Evolutionary conservation across 1,140 invertebrate genomes (phyloP).

Genomic region (roundworm (Caenorhabditis elegans)): WBcel235 BX284605.5:12038001-12038500

Average conservation of each 20-base stretch:
- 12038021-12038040: no score
- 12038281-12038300: slow-evolving; percentile 15
- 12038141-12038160: no score
- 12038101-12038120: no score
- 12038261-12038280: background rate
- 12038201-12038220: no score
- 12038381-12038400: slow-evolving; percentile 33
- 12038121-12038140: no score
- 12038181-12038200: no score
- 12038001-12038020: no score
- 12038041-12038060: no score
- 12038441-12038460: slow-evolving; percentile 11
- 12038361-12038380: slow-evolving; percentile 35
- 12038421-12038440: background rate
- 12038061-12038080: no score
- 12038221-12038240: background rate
- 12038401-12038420: slow-evolving; percentile 27
- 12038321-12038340: slow-evolving; percentile 16
- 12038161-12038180: no score
- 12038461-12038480: slow-evolving; percentile 26
- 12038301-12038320: slow-evolving; percentile 22
- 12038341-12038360: slow-evolving; percentile 9
- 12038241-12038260: background rate
- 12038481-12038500: slow-evolving; percentile 31
- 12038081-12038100: background rate